Evolutionary conservation across 2,888 invertebrate species (phyloP), one percentile per base, ranked within the genome.

Genomic region (Leptinotarsa rubiginosa): DNA sequence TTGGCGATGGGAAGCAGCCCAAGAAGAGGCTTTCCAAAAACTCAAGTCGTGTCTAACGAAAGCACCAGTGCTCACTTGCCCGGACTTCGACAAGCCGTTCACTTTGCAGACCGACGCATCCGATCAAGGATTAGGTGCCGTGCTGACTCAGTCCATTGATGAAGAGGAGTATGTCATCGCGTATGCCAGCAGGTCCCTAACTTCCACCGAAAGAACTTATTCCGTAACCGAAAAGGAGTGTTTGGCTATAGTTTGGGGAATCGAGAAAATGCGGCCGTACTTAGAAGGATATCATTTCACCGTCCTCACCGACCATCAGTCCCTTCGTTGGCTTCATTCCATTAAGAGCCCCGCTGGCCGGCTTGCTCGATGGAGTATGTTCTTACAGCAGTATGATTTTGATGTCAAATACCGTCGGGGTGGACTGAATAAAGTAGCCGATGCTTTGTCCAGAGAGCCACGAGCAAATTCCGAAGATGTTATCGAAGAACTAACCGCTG

Each of bases 221-320:
- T 54, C 18, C n/a, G 54, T 10, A 18, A 54, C 54, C 18, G 54
- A 54, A 54, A 54, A 54, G 3, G n/a, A n/a, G 54, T 54, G 20
- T 18, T 54, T 20, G 1, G 54, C 20, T 54, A n/a, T 20, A 54
- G 77, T 83, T 7, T 87, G 81, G 81, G 85, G 85, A 4, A 74
- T 87, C 0, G 67, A 83, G n/a, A 87, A 87, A 70, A 75, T 77
- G 22, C 20, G 87, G 22, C 31, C 47, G 2, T 52, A 70, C 25
- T 25, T 70, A 22, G 54, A 68, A 54, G 85, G 84, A 0, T 89
- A 87, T 72, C 76, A 79, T 0, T 86, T 88, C 31, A 77, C 76
- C 0, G 79, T 89, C 0, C 74, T 83, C 3, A 88, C 87, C 0
- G 89, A 89, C 71, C 89, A 89, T 68, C 85, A 87, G 74, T 86